Evolutionary conservation across 2,113 vertebrate species (phyloP).

Genomic region (Petrocephalus microphthalmus): DNA sequence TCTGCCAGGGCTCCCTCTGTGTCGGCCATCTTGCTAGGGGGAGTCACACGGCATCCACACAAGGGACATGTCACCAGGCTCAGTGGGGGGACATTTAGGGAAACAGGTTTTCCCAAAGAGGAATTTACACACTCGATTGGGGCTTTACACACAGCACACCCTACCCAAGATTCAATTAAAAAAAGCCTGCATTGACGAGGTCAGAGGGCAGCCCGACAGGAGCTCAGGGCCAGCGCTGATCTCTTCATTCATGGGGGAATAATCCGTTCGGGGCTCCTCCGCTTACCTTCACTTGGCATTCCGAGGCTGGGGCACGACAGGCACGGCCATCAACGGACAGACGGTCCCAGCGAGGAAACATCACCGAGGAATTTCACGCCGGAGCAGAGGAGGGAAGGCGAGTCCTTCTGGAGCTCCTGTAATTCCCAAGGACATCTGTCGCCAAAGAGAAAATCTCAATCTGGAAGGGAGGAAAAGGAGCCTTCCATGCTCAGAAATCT

Average conservation of each 20-base stretch:
- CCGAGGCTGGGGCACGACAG: background rate
- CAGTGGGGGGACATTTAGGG: background rate
- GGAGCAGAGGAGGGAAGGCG: background rate
- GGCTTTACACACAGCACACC: background rate
- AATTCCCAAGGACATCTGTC: conserved; percentile 10
- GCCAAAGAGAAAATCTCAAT: conserved; percentile 1
- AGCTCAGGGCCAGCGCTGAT: background rate
- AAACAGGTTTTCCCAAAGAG: conserved; percentile 9
- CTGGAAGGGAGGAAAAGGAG: conserved; percentile 15
- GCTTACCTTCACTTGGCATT: background rate
- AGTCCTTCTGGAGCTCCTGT: background rate
- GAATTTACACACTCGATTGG: conserved; percentile 2
- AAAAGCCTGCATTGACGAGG: background rate
- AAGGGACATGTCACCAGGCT: background rate
- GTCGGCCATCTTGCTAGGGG: background rate
- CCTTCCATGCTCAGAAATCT: conserved; percentile 23
- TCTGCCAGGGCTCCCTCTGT: background rate
- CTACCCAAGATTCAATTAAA: background rate
- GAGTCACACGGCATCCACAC: background rate
- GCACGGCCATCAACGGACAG: background rate
- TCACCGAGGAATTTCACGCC: background rate
- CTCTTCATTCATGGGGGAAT: conserved; percentile 8
- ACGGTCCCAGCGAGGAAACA: background rate
- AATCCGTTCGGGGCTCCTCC: background rate
- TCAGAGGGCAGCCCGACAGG: background rate